Conservation (phyloP, 2,113 vertebrate species). For the Baryphthengus martii region DNA sequence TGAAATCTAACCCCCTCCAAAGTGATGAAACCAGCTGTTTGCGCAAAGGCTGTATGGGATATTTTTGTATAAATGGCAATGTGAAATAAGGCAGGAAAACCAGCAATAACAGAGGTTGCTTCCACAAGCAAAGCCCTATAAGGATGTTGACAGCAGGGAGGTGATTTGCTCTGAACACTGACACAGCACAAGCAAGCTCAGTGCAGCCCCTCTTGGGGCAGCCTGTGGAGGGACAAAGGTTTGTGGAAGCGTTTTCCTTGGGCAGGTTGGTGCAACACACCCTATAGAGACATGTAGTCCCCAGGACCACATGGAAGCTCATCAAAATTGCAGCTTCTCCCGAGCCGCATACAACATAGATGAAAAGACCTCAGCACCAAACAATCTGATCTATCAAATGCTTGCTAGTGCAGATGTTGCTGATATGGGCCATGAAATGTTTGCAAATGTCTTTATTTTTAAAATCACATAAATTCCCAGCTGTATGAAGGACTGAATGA, state of each 20-base stretch:
- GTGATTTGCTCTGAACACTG: neutral
- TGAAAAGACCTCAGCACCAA: neutral
- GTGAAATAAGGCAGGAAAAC: neutral
- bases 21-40: neutral
- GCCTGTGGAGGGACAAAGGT: neutral
- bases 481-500: neutral
- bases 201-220: neutral
- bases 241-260: neutral
- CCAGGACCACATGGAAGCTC: neutral
- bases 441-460: neutral
- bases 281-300: fast-evolving
- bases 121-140: neutral
- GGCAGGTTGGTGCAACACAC: neutral
- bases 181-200: fast-evolving
- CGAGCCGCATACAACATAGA: neutral
- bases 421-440: neutral
- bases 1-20: neutral
- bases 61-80: neutral
- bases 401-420: neutral
- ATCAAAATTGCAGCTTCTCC: neutral
- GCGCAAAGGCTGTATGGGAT: neutral
- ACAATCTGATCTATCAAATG: neutral
- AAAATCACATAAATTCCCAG: neutral
- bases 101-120: neutral
- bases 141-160: neutral